Conservation (phyloP, 2,888 invertebrate genomes). For the Eupeodes luniger region DNA sequence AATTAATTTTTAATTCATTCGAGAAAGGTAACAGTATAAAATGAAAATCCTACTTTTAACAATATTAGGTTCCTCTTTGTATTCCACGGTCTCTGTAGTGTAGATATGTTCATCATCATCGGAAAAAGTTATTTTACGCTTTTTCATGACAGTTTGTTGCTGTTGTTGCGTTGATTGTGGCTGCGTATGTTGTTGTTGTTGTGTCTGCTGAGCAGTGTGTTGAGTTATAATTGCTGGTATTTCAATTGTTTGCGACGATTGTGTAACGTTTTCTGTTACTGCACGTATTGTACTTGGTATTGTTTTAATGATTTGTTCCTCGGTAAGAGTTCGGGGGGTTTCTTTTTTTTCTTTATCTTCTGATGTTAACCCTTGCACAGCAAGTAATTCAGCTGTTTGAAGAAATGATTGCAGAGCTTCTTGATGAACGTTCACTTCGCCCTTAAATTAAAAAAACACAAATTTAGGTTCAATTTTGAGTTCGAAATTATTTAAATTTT, state of each 20-base stretch:
- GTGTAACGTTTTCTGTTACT: slow-evolving; percentile 79
- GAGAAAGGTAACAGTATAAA: too few relatives aligned
- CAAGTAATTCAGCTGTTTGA: slow-evolving; percentile 90
- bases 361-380: slow-evolving; percentile 90
- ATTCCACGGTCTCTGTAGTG: slow-evolving; percentile 83
- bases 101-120: slow-evolving; percentile 83
- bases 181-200: slow-evolving; percentile 77
- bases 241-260: slow-evolving; percentile 82
- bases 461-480: not conserved
- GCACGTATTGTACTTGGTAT: slow-evolving; percentile 83
- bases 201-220: slow-evolving; percentile 73
- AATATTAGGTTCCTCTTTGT: slow-evolving; percentile 82
- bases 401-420: slow-evolving; percentile 91
- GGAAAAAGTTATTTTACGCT: slow-evolving; percentile 83
- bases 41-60: slow-evolving; percentile 80
- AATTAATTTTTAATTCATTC: too few relatives aligned
- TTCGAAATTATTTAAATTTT: too few relatives aligned
- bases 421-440: slow-evolving; percentile 92
- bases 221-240: slow-evolving; percentile 81
- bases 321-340: slow-evolving; percentile 80
- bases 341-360: slow-evolving; percentile 83
- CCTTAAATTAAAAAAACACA: slow-evolving; percentile 81
- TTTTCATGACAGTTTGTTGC: slow-evolving; percentile 78
- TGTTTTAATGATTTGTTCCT: slow-evolving; percentile 83
- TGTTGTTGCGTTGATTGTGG: slow-evolving; percentile 78